These are phyloP conservation scores for Bombus affinis DNA, from an alignment of 1,140 invertebrate species.

Conservation along the genomic window DNA sequence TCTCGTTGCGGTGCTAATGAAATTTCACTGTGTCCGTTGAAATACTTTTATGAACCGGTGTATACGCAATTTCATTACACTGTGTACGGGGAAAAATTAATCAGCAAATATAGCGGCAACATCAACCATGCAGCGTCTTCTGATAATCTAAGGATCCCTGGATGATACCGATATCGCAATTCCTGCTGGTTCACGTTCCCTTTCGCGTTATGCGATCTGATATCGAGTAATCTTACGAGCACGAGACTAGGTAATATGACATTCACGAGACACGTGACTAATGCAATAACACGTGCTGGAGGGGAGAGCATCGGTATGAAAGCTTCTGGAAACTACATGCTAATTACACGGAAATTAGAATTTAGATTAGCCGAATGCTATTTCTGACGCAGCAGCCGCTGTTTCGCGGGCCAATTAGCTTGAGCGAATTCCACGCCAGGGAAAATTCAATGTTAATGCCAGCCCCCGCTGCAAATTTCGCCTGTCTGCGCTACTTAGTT, in stretches of 20 bases:
- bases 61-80: no score
- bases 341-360: constrained; percentile 49
- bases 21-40: no score
- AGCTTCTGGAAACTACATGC: constrained; percentile 29
- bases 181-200: not conserved
- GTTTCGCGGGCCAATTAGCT: constrained; percentile 30
- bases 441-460: constrained; percentile 5
- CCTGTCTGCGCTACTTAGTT: not conserved
- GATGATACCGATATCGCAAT: not conserved
- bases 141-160: not conserved
- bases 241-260: constrained; percentile 24
- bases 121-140: accelerated
- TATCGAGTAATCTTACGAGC: constrained; percentile 30
- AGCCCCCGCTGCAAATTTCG: not conserved
- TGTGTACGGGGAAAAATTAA: no score
- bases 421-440: constrained; percentile 19
- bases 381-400: constrained; percentile 22
- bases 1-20: no score
- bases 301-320: not conserved
- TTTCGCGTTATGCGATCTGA: not conserved
- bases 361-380: constrained; percentile 49
- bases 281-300: constrained; percentile 27
- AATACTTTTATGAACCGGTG: no score
- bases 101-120: no score
- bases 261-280: constrained; percentile 42